These are phyloP conservation scores for Dunckerocampus dactyliophorus DNA, from an alignment of 2,113 vertebrate genomes.

Conservation along the genomic window DNA sequence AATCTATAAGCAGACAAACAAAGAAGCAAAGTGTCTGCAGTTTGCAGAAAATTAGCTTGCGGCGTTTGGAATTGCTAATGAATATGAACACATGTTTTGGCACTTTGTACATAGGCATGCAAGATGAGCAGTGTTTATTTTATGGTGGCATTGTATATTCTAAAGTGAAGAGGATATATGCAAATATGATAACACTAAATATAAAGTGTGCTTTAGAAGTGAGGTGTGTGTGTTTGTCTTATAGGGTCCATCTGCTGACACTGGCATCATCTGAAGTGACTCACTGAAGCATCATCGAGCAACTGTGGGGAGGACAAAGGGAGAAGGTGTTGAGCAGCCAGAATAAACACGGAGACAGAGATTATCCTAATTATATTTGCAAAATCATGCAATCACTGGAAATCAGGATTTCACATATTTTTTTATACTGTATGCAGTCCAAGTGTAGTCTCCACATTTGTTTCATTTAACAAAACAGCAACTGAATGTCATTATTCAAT, in stretches of 20 bases:
- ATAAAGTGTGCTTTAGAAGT: background rate
- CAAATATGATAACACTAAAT: no score
- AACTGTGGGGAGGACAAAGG: conserved; percentile 32
- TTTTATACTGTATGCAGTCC: background rate
- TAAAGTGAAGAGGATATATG: background rate
- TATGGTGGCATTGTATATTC: background rate
- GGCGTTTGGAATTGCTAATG: conserved; percentile 37
- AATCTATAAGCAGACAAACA: conserved; percentile 40
- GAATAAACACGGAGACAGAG: conserved; percentile 40
- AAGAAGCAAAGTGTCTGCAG: conserved; percentile 12
- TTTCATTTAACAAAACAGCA: background rate
- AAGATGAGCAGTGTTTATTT: no score
- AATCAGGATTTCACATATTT: conserved; percentile 11
- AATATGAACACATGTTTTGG: conserved; percentile 48
- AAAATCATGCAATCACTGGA: no score
- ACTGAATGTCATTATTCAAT: background rate
- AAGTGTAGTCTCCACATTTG: background rate
- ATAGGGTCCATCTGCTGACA: conserved; percentile 8
- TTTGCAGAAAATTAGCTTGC: conserved; percentile 30
- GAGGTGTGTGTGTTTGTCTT: conserved; percentile 17
- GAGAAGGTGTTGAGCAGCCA: conserved; percentile 17
- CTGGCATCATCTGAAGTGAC: conserved; percentile 51
- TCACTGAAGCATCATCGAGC: conserved; percentile 43
- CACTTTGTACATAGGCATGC: conserved; percentile 34
- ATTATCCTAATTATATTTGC: conserved; percentile 4